Base-by-base conservation (phyloP, 2,888 invertebrate species). In the Tanytarsus gracilentus region DNA sequence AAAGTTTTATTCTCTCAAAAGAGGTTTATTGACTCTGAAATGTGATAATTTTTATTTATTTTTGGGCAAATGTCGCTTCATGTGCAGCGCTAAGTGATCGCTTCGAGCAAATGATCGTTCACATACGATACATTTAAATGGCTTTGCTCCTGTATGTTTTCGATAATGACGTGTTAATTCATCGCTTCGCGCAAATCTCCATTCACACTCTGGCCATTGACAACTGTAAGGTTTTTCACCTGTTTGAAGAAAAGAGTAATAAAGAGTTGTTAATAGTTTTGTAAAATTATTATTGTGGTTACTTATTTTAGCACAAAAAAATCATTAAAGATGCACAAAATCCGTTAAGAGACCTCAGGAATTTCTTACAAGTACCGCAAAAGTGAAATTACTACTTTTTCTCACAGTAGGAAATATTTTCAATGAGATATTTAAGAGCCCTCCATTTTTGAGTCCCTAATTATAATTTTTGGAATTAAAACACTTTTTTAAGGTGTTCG, bases 171-270 rank as follows among this genome's bases (percentile, higher is more conserved):
- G 86, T 62, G 96, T 96, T 71, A 96, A 77, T 77, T 96, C 96
- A 77, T 96, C 96, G 49, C 93, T 93, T 63, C 96, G 81, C 61
- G 96, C 96, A 74, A 96, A 96, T 69, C 95, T 81, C 96, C 96
- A 97, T 71, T 94, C 93, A 77, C 96, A 97, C 70, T 95, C 95
- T 51, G 93, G 92, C 96, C 96, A 96, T 72, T 92, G 92, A 77
- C 96, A 96, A 71, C 92, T 90, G 77, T 96, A 97, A 65, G 96
- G 96, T 76, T 97, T 97, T 76, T 97, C 96, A 67, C 96, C 96
- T 94, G 79, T 8, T 78, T 65, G 29, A 66, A 53, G 62, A 40
- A 55, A 50, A 55, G 63, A 60, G 39, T 14, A 26, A 44, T 48
- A 33, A 30, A 26, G 40, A 62, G 3, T n/a, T 3, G 18, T 14